Conservation (phyloP, 2,797 vertebrate genomes). For the Mus spretus region DNA sequence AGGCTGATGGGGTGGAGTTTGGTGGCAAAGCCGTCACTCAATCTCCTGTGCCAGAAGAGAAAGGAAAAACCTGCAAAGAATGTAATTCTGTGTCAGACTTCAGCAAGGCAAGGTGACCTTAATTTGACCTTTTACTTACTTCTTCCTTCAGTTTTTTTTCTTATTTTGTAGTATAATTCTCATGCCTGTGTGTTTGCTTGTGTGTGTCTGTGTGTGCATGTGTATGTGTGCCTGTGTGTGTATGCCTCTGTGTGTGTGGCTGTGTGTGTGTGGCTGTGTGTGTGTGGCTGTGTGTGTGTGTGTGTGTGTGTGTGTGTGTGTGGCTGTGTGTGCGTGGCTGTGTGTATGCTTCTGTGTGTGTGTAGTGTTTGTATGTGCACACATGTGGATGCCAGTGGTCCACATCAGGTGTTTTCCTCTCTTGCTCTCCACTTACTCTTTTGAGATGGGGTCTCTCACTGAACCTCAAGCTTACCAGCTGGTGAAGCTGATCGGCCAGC, state of each 20-base stretch:
- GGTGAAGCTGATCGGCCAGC: background rate
- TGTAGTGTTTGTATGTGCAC: background rate
- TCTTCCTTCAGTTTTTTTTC: background rate
- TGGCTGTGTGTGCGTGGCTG: no score
- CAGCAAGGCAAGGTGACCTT: background rate
- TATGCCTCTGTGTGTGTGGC: background rate
- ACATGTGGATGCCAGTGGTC: background rate
- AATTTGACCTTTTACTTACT: background rate
- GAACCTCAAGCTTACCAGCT: background rate
- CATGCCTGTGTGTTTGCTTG: background rate
- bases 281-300: background rate
- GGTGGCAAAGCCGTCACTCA: background rate
- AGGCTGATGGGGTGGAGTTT: background rate
- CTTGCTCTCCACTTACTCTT: background rate
- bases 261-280: background rate
- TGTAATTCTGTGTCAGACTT: background rate
- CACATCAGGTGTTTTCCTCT: background rate
- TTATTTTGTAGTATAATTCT: constrained; percentile 7
- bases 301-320: background rate
- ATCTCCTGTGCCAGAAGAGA: background rate
- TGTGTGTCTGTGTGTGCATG: background rate
- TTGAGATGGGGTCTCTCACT: background rate
- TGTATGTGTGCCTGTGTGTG: background rate
- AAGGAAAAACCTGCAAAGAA: background rate
- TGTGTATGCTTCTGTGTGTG: background rate